Percentiles rank a stretch among this genome's conserved stretches.
These are phyloP conservation scores for Fissipunctia ypsillon DNA, from an alignment of 2,888 invertebrate species.

Conservation along the genomic window DNA sequence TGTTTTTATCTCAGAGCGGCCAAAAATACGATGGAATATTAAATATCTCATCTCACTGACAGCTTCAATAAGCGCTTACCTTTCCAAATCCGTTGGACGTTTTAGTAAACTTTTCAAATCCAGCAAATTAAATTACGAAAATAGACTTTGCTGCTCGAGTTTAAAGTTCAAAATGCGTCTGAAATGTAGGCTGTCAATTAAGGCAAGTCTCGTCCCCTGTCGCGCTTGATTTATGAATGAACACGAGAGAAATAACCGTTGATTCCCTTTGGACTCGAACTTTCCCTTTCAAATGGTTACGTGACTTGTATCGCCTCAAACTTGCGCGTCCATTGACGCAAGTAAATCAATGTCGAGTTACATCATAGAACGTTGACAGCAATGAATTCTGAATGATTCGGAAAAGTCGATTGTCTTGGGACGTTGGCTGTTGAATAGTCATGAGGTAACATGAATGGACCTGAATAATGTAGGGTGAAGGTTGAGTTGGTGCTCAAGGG, in stretches of 20 bases:
- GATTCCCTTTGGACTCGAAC: constrained; percentile 72
- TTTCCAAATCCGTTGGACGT: constrained; percentile 43
- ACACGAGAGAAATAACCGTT: constrained; percentile 71
- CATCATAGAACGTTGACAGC: constrained; percentile 60
- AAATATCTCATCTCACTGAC: constrained; percentile 57
- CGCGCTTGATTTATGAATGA: constrained; percentile 76
- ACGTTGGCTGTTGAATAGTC: constrained; percentile 71
- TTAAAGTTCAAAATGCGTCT: constrained; percentile 58
- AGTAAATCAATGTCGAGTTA: constrained; percentile 65
- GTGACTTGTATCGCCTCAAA: constrained; percentile 69
- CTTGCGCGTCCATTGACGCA: constrained; percentile 63
- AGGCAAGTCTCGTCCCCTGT: constrained; percentile 63
- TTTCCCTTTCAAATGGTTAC: constrained; percentile 76
- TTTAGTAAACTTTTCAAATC: constrained; percentile 53
- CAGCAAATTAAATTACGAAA: constrained; percentile 29
- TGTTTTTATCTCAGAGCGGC: constrained; percentile 34
- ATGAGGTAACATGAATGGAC: constrained; percentile 71
- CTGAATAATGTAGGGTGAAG: constrained; percentile 66
- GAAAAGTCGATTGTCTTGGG: constrained; percentile 66
- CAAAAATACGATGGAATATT: constrained; percentile 61
- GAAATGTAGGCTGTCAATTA: constrained; percentile 56
- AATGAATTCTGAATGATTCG: constrained; percentile 66
- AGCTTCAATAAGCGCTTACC: constrained; percentile 51
- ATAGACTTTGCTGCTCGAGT: constrained; percentile 49
- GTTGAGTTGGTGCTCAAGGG: constrained; percentile 56